These are phyloP conservation scores for Erannis defoliaria DNA, from an alignment of 2,888 invertebrate species.

Conservation along the genomic window DNA sequence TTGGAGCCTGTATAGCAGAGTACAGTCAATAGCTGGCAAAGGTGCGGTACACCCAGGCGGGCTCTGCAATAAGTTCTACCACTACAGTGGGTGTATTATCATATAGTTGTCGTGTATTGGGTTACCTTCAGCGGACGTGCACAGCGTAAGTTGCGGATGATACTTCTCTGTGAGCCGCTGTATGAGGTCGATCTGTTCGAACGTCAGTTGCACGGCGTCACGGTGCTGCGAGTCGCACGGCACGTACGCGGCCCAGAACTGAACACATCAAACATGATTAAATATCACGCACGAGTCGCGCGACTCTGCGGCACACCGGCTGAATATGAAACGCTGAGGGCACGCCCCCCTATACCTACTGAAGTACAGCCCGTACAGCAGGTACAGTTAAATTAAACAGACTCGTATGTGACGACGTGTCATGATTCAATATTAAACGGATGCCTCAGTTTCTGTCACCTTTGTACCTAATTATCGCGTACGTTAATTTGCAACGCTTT, in stretches of 20 bases:
- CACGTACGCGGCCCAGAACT: slow-evolving; percentile 96
- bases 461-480: slow-evolving; percentile 6
- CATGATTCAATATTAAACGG: slow-evolving; percentile 32
- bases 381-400: slow-evolving; percentile 20
- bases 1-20: too few relatives aligned
- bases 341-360: slow-evolving; percentile 45
- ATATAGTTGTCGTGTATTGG: neutral
- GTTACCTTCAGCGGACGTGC: slow-evolving; percentile 92
- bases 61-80: too few relatives aligned
- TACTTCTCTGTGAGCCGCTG: slow-evolving; percentile 93
- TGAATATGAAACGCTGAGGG: slow-evolving; percentile 62
- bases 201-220: slow-evolving; percentile 93
- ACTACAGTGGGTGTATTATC: neutral
- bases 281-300: slow-evolving; percentile 70
- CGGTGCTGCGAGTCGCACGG: slow-evolving; percentile 93
- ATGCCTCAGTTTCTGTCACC: slow-evolving; percentile 17
- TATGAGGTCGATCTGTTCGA: slow-evolving; percentile 95
- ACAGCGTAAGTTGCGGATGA: slow-evolving; percentile 91
- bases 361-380: slow-evolving; percentile 19
- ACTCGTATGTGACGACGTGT: slow-evolving; percentile 24
- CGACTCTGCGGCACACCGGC: slow-evolving; percentile 29
- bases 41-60: too few relatives aligned
- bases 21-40: too few relatives aligned
- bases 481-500: slow-evolving; percentile 3
- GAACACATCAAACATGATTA: slow-evolving; percentile 69